Evolutionary conservation across 2,888 invertebrate genomes (phyloP).

Genomic region (Bombylius major): DNA sequence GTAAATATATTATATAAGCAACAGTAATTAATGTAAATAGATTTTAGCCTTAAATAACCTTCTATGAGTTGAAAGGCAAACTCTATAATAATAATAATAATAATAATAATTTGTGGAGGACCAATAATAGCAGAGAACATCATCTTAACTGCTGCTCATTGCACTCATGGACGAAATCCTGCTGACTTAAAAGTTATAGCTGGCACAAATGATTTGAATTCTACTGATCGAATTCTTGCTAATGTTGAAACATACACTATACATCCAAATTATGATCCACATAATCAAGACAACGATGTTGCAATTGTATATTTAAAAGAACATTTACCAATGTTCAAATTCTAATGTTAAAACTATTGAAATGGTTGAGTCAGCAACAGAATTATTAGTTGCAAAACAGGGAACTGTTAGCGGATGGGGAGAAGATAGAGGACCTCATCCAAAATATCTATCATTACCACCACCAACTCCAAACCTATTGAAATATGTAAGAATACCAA

Average conservation of each 20-base stretch:
- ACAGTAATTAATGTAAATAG: too few relatives aligned
- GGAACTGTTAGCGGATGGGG: constrained; percentile 12
- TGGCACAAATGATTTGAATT: constrained; percentile 37
- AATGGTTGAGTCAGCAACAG: constrained; percentile 11
- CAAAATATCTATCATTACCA: too few relatives aligned
- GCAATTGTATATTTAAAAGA: constrained; percentile 38
- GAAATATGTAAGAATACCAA: too few relatives aligned
- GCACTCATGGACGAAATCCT: constrained; percentile 22
- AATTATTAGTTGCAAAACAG: not conserved
- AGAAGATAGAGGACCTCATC: too few relatives aligned
- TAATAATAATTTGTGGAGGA: too few relatives aligned
- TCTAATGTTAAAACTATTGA: constrained; percentile 34
- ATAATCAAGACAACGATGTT: constrained; percentile 40
- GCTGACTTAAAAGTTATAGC: too few relatives aligned
- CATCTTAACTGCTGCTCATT: constrained; percentile 43
- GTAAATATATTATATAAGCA: too few relatives aligned
- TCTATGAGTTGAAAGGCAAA: too few relatives aligned
- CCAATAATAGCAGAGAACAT: constrained; percentile 35
- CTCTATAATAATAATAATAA: too few relatives aligned
- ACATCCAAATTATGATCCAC: constrained; percentile 37
- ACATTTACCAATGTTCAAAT: too few relatives aligned
- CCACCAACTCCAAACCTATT: too few relatives aligned
- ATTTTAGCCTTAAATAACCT: too few relatives aligned
- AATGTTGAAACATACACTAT: not conserved
- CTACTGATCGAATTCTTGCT: constrained; percentile 3